Percentiles rank a stretch among this genome's conserved stretches.
These are phyloP conservation scores for Diadegma fenestrale DNA, from an alignment of 2,888 invertebrate genomes.

Conservation along the genomic window DNA sequence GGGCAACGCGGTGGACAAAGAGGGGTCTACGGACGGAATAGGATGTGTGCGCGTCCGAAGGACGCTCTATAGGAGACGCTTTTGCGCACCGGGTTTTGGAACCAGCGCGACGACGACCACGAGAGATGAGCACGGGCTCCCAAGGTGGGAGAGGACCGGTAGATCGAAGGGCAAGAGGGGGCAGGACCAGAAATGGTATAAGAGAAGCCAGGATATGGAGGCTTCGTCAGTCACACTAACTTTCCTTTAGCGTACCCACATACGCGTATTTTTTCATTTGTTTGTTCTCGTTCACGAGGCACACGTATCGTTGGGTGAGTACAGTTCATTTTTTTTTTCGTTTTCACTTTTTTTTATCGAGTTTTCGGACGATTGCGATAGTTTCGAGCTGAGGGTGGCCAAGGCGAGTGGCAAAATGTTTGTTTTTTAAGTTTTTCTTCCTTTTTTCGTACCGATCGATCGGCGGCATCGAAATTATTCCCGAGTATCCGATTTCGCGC, in stretches of 20 bases:
- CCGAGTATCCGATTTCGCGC: background rate
- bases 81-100: slow-evolving; percentile 48
- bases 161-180: slow-evolving; percentile 71
- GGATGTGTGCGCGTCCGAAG: slow-evolving; percentile 66
- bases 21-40: slow-evolving; percentile 53
- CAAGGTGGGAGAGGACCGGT: background rate
- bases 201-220: slow-evolving; percentile 84
- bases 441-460: background rate
- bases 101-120: background rate
- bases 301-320: slow-evolving; percentile 73
- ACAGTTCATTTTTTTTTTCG: slow-evolving; percentile 28
- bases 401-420: too few species aligned
- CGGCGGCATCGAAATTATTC: background rate
- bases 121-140: slow-evolving; percentile 37
- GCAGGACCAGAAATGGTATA: slow-evolving; percentile 80
- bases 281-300: slow-evolving; percentile 55
- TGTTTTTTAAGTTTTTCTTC: background rate
- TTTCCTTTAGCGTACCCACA: slow-evolving; percentile 79
- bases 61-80: slow-evolving; percentile 65
- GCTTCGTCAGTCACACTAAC: slow-evolving; percentile 84
- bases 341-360: background rate
- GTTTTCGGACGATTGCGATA: background rate
- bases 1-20: background rate
- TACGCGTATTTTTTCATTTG: slow-evolving; percentile 42
- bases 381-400: background rate